Evolutionary conservation across 2,797 vertebrate genomes (phyloP).

Genomic region (Parambassis ranga): DNA sequence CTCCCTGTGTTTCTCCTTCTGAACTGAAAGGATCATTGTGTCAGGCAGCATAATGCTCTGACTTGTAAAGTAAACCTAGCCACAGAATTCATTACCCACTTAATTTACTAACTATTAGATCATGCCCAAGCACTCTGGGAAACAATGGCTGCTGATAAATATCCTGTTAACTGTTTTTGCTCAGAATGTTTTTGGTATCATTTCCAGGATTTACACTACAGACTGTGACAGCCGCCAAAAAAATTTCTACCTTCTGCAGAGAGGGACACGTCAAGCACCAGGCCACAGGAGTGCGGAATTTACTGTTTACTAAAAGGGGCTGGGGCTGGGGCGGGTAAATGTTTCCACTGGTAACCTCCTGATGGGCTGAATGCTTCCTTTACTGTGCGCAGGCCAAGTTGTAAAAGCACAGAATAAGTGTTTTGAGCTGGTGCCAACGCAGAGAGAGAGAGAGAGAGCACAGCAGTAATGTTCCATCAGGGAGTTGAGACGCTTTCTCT

Average conservation of each 20-base stretch:
- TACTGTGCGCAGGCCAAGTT: conserved; percentile 48
- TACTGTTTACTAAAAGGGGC: conserved; percentile 64
- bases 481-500: not conserved
- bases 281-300: conserved; percentile 30
- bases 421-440: conserved; percentile 29
- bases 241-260: conserved; percentile 3
- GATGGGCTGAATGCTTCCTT: conserved; percentile 59
- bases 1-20: not conserved
- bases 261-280: conserved; percentile 13
- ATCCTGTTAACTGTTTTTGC: conserved; percentile 48
- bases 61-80: conserved; percentile 44
- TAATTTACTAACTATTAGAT: conserved; percentile 12
- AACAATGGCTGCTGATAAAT: conserved; percentile 51
- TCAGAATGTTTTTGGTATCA: conserved; percentile 47
- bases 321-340: conserved; percentile 46
- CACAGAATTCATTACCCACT: conserved; percentile 26
- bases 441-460: no score
- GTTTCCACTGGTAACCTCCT: conserved; percentile 72
- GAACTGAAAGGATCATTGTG: conserved; percentile 1
- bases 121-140: conserved; percentile 27
- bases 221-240: conserved; percentile 5
- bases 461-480: conserved; percentile 24
- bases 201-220: conserved; percentile 43
- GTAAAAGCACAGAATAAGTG: conserved; percentile 49
- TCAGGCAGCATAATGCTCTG: not conserved